Evolutionary conservation across 2,888 invertebrate genomes (phyloP), one percentile per base, ranked within the genome.

Genomic region (Eupsilia transversa): DNA sequence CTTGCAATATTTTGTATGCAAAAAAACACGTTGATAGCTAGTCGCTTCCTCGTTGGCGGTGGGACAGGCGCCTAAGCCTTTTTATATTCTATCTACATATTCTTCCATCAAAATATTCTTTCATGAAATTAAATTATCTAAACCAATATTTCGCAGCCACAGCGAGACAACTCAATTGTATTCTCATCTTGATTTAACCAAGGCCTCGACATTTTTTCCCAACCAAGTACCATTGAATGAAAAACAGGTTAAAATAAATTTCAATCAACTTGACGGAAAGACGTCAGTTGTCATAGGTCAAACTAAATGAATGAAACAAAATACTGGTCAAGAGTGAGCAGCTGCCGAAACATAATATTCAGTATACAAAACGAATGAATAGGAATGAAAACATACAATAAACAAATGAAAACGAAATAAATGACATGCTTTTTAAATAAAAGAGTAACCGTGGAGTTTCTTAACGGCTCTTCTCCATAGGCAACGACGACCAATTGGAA

Each of bases 171-270:
- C 38, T 46, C 12, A 46, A 73, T 79, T 57, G 52, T 52, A 73
- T 52, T 38, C 4, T 54, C 10, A 1, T 38, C 52, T 43, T 33
- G 17, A 60, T 64, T 49, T 33, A 43, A 60, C 9, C 35, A 65
- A 23, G 57, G 20, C 43, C 54, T 65, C 33, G 14, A n/a, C 3
- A 7, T 52, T 33, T 56, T 72, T 67, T 38, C 23, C 17, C 5
- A 56, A 35, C 41, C 14, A 49, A 63, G 12, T 33, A 7, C 5
- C 38, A 20, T 54, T 59, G 23, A 68, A 43, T 43, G 41, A 65
- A 61, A 79, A 79, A 74, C 59, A 41, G 41, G 20, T 56, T 59
- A 64, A 73, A 79, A 74, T 74, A 56, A 72, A 66, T 72, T 27
- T 54, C 33, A 68, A 74, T 68, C n/a, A 38, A 56, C 33, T 49